These are phyloP conservation scores for Selene dorsalis DNA, from an alignment of 2,797 vertebrate genomes.

Conservation along the genomic window DNA sequence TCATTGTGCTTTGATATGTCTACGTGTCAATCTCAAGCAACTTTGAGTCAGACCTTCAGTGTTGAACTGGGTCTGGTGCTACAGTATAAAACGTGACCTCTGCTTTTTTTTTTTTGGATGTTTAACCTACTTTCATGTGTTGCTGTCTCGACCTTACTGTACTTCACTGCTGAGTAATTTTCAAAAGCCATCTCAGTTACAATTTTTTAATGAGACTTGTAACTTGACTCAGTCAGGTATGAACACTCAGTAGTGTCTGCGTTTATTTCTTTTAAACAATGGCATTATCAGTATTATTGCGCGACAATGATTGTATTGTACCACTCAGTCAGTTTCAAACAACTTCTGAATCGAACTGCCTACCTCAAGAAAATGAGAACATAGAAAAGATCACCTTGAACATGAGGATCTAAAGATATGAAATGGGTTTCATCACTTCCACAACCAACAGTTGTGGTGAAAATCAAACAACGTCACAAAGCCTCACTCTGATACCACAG, in stretches of 20 bases:
- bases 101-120: background rate
- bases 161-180: constrained; percentile 48
- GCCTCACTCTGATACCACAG: background rate
- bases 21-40: background rate
- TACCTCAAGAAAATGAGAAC: background rate
- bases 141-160: constrained; percentile 13
- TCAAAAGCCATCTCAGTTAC: background rate
- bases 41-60: background rate
- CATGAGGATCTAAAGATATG: constrained; percentile 3
- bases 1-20: constrained; percentile 8
- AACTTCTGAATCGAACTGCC: background rate
- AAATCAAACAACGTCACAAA: background rate
- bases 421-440: background rate
- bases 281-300: background rate
- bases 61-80: background rate
- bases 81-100: background rate
- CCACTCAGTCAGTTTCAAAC: constrained; percentile 41
- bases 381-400: background rate
- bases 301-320: background rate
- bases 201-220: constrained; percentile 17
- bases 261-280: constrained; percentile 7
- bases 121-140: constrained; percentile 12
- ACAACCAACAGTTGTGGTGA: background rate
- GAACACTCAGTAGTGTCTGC: background rate
- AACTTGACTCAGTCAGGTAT: constrained; percentile 9